Conservation (phyloP, 2,113 vertebrate genomes). For the Cygnus atratus region DNA sequence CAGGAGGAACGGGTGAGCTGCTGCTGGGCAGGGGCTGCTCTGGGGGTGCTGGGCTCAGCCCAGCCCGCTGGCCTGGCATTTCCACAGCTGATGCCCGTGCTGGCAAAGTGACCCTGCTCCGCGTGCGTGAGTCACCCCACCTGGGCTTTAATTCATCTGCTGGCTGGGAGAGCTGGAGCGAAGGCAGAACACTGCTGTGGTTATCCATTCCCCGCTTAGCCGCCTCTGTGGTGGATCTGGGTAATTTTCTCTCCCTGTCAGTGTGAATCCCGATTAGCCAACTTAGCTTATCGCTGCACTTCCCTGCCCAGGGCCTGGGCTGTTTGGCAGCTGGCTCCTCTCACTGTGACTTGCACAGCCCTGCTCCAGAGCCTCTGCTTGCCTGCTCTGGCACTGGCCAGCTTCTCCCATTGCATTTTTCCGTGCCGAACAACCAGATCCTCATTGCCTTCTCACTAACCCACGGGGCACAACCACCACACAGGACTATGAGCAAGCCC, state of each 20-base stretch:
- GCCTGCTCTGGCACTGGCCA: rapidly evolving
- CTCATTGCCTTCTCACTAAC: rapidly evolving
- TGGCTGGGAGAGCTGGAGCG: neutral
- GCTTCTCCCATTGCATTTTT: neutral
- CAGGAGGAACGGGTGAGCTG: neutral
- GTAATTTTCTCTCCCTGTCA: neutral
- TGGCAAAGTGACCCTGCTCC: rapidly evolving
- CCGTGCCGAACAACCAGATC: rapidly evolving
- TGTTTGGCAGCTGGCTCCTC: neutral
- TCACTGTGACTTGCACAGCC: rapidly evolving
- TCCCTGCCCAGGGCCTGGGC: neutral
- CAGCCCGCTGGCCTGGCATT: neutral
- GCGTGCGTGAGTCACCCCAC: neutral
- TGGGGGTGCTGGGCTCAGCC: neutral
- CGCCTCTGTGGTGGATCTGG: neutral
- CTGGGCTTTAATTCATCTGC: neutral
- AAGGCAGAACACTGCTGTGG: neutral
- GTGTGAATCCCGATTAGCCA: neutral
- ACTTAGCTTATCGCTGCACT: neutral
- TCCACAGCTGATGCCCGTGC: neutral
- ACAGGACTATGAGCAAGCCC: rapidly evolving
- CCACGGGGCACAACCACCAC: rapidly evolving
- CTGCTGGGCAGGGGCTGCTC: rapidly evolving
- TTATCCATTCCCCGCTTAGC: neutral
- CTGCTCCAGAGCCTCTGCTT: rapidly evolving